Evolutionary conservation across 2,797 vertebrate species (phyloP), one percentile per base, ranked within the genome.

Genomic region (Cuniculus paca): DNA sequence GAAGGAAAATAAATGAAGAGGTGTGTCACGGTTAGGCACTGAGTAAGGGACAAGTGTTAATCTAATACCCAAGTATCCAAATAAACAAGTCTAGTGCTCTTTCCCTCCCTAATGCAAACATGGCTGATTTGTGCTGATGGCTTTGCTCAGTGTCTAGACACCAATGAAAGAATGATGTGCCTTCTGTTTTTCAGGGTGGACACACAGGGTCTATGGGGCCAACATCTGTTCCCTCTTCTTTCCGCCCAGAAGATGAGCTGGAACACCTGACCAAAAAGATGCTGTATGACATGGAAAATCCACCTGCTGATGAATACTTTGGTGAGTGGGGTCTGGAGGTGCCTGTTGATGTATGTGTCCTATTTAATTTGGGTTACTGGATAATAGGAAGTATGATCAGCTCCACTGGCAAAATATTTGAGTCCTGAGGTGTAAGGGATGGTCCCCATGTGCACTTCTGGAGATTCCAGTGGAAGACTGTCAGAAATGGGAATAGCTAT

Each of bases 231-330:
- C 75, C 98, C 24, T 90, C 98, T 63, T 97, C 97, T 20, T 98
- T 99, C 97, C 99, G 99, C 70, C 99, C 99, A 31, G 99, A 99
- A 95, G 99, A 99, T 79, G 99, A 99, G 96, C 98, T 99, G 45
- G 99, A 99, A 90, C 99, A 99, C 61, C 99, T 99, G 96, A 99
- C 99, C 97, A 99, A 99, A 98, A 99, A 99, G 99, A 99, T 99
- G 99, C 98, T 99, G 93, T 99, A 99, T 87, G 99, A 99, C 98
- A 99, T 99, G 99, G 99, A 99, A 98, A 99, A 99, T 97, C 99
- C 99, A 42, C 99, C 99, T 0, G 98, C 99, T 1, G 99, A 99
- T 97, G 99, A 99, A 6, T 99, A 99, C 97, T 99, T 99, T 87
- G 99, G 99, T 99, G 98, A 99, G 98, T 96, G 58, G 52, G 6